Conservation (phyloP, 1,140 invertebrate genomes). For the Chironomus tepperi region DNA sequence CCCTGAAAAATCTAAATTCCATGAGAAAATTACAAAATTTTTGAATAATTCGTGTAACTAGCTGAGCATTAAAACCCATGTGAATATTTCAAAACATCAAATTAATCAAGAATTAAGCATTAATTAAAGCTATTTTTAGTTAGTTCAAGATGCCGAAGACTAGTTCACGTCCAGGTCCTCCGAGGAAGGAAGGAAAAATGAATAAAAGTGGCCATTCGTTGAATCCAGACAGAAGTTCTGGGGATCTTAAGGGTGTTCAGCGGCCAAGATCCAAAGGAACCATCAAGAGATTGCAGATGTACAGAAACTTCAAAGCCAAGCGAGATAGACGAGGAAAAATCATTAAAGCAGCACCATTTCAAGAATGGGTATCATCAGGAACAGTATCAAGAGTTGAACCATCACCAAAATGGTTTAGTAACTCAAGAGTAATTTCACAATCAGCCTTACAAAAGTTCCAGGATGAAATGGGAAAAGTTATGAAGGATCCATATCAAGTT, state of each 20-base stretch:
- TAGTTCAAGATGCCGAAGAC: constrained; percentile 57
- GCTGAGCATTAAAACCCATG: too few species aligned
- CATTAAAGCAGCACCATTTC: constrained; percentile 86
- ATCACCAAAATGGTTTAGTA: constrained; percentile 97
- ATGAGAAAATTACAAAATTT: too few species aligned
- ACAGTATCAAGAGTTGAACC: constrained; percentile 91
- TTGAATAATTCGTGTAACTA: too few species aligned
- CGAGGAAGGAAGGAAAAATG: constrained; percentile 61
- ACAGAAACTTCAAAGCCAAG: constrained; percentile 92
- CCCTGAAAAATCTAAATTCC: too few species aligned
- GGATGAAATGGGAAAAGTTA: constrained; percentile 85
- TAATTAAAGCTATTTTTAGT: neutral
- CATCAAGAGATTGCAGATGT: constrained; percentile 95
- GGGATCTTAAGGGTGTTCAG: constrained; percentile 73
- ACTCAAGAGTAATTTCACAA: constrained; percentile 85
- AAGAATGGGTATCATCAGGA: constrained; percentile 80
- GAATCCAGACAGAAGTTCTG: constrained; percentile 72
- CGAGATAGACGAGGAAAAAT: constrained; percentile 88
- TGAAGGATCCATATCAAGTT: constrained; percentile 95
- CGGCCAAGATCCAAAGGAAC: constrained; percentile 83
- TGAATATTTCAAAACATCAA: too few species aligned
- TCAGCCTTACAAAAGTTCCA: constrained; percentile 94
- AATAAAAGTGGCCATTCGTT: constrained; percentile 76
- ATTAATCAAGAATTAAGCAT: neutral
- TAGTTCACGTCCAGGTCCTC: constrained; percentile 53